These are phyloP conservation scores for Vollenhovia emeryi DNA, from an alignment of 1,140 invertebrate species.

Conservation along the genomic window DNA sequence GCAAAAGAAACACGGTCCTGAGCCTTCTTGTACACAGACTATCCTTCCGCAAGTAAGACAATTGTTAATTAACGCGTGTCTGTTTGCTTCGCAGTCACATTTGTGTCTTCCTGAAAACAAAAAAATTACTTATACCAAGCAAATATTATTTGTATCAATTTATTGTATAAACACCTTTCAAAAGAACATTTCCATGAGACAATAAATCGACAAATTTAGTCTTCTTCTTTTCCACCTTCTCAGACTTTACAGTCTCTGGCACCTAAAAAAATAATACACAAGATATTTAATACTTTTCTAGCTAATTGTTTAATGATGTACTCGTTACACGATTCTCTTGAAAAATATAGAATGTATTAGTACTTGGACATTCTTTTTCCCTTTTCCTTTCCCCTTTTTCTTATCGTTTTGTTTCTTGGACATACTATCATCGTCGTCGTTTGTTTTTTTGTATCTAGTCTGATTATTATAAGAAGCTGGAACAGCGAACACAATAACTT, in stretches of 20 bases:
- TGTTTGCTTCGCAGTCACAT: slow-evolving; percentile 97
- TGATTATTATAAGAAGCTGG: slow-evolving; percentile 66
- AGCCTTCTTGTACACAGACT: slow-evolving; percentile 98
- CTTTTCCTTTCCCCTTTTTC: slow-evolving; percentile 78
- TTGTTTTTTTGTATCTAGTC: slow-evolving; percentile 71
- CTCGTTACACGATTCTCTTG: background rate
- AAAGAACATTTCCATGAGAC: slow-evolving; percentile 89
- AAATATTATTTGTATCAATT: slow-evolving; percentile 22
- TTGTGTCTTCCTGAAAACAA: slow-evolving; percentile 90
- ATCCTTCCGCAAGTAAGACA: slow-evolving; percentile 97
- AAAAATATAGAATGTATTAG: slow-evolving; percentile 39
- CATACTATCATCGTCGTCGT: slow-evolving; percentile 52
- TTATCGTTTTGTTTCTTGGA: slow-evolving; percentile 75
- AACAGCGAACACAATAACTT: slow-evolving; percentile 14
- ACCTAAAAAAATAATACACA: slow-evolving; percentile 66
- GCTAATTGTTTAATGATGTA: background rate
- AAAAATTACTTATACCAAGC: slow-evolving; percentile 24
- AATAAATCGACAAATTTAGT: slow-evolving; percentile 92
- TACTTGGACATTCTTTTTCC: slow-evolving; percentile 63
- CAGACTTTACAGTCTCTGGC: slow-evolving; percentile 82
- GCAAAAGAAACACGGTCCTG: slow-evolving; percentile 98
- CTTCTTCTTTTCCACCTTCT: slow-evolving; percentile 88
- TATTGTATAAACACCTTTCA: slow-evolving; percentile 86
- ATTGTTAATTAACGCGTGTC: slow-evolving; percentile 97
- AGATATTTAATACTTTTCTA: background rate